Conservation (phyloP, 2,888 invertebrate species). For the Zaprionus bogoriensis region DNA sequence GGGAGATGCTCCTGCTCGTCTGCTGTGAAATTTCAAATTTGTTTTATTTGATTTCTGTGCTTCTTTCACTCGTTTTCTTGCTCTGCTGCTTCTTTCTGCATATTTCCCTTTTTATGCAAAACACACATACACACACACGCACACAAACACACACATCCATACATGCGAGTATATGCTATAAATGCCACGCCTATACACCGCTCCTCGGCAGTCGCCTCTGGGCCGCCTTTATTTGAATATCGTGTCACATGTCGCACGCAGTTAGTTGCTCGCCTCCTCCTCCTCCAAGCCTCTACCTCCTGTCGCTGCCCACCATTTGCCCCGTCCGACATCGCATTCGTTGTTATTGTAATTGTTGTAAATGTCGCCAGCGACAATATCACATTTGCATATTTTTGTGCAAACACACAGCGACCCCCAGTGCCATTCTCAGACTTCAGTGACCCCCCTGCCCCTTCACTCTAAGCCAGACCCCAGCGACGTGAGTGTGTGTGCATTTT, state of each 20-base stretch:
- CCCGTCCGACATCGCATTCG: constrained; percentile 30
- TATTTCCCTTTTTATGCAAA: constrained; percentile 60
- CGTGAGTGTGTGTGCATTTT: constrained; percentile 57
- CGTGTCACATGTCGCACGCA: constrained; percentile 79
- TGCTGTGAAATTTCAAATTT: constrained; percentile 76
- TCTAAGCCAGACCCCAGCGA: background rate
- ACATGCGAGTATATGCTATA: constrained; percentile 60
- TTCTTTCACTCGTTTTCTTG: constrained; percentile 66
- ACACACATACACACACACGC: constrained; percentile 55
- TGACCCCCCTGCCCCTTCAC: background rate
- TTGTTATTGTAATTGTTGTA: constrained; percentile 79
- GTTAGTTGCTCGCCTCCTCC: constrained; percentile 59
- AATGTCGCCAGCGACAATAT: constrained; percentile 77
- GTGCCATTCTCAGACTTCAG: background rate
- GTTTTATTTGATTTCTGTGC: constrained; percentile 76
- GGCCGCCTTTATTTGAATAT: constrained; percentile 75
- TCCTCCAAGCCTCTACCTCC: constrained; percentile 3
- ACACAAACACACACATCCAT: constrained; percentile 56
- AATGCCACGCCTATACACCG: constrained; percentile 58
- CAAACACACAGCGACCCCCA: constrained; percentile 45
- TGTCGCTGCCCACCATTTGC: background rate
- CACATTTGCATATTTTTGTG: constrained; percentile 78
- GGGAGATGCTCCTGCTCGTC: constrained; percentile 41
- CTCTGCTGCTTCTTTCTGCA: constrained; percentile 53
- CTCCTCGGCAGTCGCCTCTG: constrained; percentile 13